phyloP scores from a whole-genome alignment of 1,140 invertebrate genomes.

The Cryptotermes secundus region DNA sequence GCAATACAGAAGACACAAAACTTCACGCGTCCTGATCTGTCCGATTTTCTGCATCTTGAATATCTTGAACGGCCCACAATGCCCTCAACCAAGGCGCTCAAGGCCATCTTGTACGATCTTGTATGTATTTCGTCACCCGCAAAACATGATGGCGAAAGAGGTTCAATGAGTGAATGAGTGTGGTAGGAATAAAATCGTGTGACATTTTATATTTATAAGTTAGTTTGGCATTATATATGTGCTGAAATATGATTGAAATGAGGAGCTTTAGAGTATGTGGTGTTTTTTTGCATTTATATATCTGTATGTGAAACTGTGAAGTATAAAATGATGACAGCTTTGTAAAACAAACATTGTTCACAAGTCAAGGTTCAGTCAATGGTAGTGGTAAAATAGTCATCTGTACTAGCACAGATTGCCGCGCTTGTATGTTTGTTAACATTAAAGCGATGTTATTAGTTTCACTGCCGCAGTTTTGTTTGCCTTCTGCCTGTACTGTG shows the following conservation, averaged over 20 bases:
- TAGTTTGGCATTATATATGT: not conserved
- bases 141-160: constrained; percentile 24
- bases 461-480: too few species aligned
- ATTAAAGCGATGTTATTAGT: too few species aligned
- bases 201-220: not conserved
- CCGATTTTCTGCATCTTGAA: too few species aligned
- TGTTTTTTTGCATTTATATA: not conserved
- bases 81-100: too few species aligned
- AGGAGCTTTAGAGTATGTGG: not conserved
- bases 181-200: not conserved
- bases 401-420: not conserved
- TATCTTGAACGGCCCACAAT: too few species aligned
- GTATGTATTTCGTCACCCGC: constrained; percentile 13
- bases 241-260: not conserved
- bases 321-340: not conserved
- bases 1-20: too few species aligned
- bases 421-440: not conserved
- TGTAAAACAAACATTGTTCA: not conserved
- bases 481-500: too few species aligned
- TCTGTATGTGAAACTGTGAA: not conserved
- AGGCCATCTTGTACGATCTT: constrained; percentile 3
- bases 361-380: not conserved
- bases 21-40: too few species aligned
- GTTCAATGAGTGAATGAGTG: not conserved
- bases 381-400: not conserved